Base-by-base conservation (phyloP, 2,888 invertebrate species). In the Hipparchia sbordonii region DNA sequence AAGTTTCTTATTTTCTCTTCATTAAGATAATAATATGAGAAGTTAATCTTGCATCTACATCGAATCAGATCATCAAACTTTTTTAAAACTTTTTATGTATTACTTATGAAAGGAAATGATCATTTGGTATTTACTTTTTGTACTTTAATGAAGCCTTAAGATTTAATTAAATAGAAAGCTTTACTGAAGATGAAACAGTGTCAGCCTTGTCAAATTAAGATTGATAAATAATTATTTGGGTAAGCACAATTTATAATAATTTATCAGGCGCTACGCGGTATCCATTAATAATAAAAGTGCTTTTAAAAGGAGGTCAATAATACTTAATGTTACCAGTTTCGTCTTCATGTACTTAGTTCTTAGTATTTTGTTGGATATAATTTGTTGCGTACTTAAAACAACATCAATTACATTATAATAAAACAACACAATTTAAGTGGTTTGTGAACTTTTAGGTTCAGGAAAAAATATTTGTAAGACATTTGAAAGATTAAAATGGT, bases 161-260 rank as follows among this genome's bases (percentile, higher is more conserved):
- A 54, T 39, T 46, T 65, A 54, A 70, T 66, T 73, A 70, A 70
- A 39, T 70, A 70, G 72, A 73, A 72, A 72, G 72, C 56, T 45
- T 59, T 13, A 6, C 45, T 54, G 12, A 12, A 33, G 23, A 23
- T 48, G n/a, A 48, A 62, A n/a, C 46, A 61, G 61, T 23, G 13
- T 57, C 48, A 62, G 63, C 56, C 62, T 68, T 68, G 69, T 73
- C 59, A 73, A 56, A 65, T 65, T 73, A 54, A 52, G 66, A 54
- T 66, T 66, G 66, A 54, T 66, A 54, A 39, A 54, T 66, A 54
- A 39, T 39, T 39, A 39, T 66, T 66, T 66, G 33, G 54, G 66
- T 54, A 51, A 33, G 63, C 48, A 51, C 48, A 66, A 54, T 66
- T 54, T n/a, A 54, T 66, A 66, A 54, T 33, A 45, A 52, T 57